Evolutionary conservation across 2,888 invertebrate species (phyloP).

Genomic region (Thysanoteuthis rhombus): DNA sequence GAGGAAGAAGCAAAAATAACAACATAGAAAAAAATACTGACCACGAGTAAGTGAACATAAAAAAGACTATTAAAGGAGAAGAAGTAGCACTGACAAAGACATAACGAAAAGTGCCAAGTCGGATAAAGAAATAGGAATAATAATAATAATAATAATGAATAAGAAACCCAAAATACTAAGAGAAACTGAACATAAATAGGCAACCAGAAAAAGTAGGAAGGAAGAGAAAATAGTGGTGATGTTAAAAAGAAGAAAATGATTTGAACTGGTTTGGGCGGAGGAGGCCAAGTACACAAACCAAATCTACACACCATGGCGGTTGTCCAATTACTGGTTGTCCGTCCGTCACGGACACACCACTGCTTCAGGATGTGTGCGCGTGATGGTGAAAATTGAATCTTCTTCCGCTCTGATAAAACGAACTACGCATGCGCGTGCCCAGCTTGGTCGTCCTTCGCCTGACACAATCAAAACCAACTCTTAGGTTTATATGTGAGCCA

Average conservation of each 20-base stretch:
- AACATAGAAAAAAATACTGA: too few species aligned
- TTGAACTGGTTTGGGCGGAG: neutral
- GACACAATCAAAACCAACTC: neutral
- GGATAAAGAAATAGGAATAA: too few species aligned
- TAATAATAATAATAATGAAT: too few species aligned
- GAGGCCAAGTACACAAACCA: neutral
- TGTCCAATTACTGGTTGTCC: conserved; percentile 27
- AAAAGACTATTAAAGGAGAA: too few species aligned
- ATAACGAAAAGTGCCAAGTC: too few species aligned
- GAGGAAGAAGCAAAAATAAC: too few species aligned
- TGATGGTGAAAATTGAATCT: conserved; percentile 27
- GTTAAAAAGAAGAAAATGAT: neutral
- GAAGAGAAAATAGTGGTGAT: neutral
- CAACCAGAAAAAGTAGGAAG: neutral
- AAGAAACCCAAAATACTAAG: too few species aligned
- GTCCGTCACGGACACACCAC: conserved; percentile 21
- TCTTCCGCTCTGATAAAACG: conserved; percentile 29
- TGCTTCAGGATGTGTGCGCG: conserved; percentile 31
- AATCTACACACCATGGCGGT: neutral
- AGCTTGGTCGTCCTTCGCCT: neutral
- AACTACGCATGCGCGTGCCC: neutral
- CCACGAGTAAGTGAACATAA: too few species aligned
- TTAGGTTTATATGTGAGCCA: neutral
- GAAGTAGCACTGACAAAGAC: too few species aligned
- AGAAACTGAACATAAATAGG: neutral